Evolutionary conservation across 2,113 vertebrate species (phyloP).

Genomic region (Dicentrarchus labrax): DNA sequence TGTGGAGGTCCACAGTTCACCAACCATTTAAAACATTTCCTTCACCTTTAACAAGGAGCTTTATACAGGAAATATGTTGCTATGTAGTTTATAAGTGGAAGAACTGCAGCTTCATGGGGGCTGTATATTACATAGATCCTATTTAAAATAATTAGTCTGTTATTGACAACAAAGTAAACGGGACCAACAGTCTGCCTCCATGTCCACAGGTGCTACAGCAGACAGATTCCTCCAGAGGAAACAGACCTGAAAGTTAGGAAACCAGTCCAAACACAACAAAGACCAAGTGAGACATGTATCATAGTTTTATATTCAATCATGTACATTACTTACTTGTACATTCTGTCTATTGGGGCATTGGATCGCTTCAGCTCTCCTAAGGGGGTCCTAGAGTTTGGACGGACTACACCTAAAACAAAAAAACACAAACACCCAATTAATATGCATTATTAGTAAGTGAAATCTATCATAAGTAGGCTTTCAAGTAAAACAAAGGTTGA

Average conservation of each 20-base stretch:
- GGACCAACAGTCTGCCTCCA: not conserved
- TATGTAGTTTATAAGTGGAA: not conserved
- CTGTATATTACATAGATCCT: not conserved
- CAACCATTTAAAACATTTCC: conserved; percentile 31
- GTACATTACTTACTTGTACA: conserved; percentile 91
- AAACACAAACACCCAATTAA: conserved; percentile 8
- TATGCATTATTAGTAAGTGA: not conserved
- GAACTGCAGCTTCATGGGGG: not conserved
- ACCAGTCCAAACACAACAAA: conserved; percentile 18
- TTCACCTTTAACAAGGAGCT: conserved; percentile 21
- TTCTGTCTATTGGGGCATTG: conserved; percentile 88
- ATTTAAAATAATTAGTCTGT: not conserved
- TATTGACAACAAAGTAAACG: conserved; percentile 25
- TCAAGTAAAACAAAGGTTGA: not conserved
- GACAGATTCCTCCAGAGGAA: conserved; percentile 29
- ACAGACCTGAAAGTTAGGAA: conserved; percentile 29
- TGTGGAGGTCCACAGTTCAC: conserved; percentile 39
- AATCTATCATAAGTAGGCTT: not conserved
- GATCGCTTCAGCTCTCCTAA: conserved; percentile 90
- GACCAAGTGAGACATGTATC: not conserved
- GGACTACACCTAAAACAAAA: conserved; percentile 83
- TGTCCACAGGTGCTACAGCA: conserved; percentile 13
- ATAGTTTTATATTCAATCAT: not conserved
- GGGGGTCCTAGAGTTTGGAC: conserved; percentile 86
- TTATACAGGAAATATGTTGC: not conserved